Conservation (phyloP, 1,140 invertebrate species). For the Stratiolaelaps scimitus region DNA sequence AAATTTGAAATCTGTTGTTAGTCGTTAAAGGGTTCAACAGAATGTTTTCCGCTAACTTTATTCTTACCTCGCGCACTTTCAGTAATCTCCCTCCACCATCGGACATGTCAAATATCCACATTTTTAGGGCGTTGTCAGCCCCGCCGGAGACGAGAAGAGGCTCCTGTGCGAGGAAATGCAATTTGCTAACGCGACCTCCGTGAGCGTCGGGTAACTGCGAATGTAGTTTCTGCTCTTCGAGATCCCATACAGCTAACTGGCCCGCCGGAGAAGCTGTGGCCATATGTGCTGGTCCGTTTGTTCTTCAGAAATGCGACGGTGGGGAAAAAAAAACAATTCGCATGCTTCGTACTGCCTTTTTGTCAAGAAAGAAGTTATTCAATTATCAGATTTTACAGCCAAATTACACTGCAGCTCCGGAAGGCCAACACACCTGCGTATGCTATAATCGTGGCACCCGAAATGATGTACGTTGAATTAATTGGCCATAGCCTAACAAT, state of each 20-base stretch:
- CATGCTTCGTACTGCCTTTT: too few relatives aligned
- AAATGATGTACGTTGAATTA: too few relatives aligned
- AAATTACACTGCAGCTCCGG: too few relatives aligned
- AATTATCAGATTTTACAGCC: too few relatives aligned
- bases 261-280: slow-evolving; percentile 57
- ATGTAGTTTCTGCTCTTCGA: slow-evolving; percentile 65
- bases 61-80: slow-evolving; percentile 51
- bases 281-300: slow-evolving; percentile 70
- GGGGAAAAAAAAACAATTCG: slow-evolving; percentile 29
- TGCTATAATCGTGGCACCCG: too few relatives aligned
- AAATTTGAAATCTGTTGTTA: too few relatives aligned
- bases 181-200: slow-evolving; percentile 54
- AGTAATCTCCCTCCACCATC: slow-evolving; percentile 74
- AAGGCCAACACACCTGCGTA: too few relatives aligned
- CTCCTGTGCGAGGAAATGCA: slow-evolving; percentile 69
- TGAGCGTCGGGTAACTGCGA: slow-evolving; percentile 64
- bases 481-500: background rate
- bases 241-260: slow-evolving; percentile 83
- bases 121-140: slow-evolving; percentile 84
- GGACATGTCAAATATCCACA: slow-evolving; percentile 88
- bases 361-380: too few relatives aligned
- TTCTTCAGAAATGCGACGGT: slow-evolving; percentile 27
- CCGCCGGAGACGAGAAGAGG: slow-evolving; percentile 80
- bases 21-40: too few relatives aligned
- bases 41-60: background rate